phyloP scores from a whole-genome alignment of 2,797 vertebrate genomes.

The Sorex maritimensis region DNA sequence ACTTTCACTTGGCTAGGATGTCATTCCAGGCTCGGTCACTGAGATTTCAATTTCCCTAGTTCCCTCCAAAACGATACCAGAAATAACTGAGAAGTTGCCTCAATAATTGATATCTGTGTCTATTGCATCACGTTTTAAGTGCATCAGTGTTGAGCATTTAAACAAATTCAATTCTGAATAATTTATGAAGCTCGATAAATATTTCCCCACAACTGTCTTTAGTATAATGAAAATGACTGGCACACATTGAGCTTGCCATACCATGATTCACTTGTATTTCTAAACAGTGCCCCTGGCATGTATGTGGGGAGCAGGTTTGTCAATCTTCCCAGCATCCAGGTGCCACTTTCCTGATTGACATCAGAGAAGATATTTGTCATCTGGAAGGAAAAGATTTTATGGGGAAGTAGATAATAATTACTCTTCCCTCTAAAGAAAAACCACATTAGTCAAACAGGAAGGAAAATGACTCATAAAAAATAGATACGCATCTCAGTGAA shows the following conservation, averaged over 20 bases:
- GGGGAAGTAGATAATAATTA: slow-evolving; percentile 75
- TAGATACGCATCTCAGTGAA: slow-evolving; percentile 15
- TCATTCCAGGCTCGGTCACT: neutral
- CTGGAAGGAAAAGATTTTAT: slow-evolving; percentile 68
- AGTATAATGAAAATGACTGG: slow-evolving; percentile 55
- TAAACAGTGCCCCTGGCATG: neutral
- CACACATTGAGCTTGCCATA: neutral
- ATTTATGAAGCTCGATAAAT: slow-evolving; percentile 71
- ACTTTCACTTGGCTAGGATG: neutral
- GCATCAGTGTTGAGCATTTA: slow-evolving; percentile 37
- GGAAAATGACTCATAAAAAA: slow-evolving; percentile 76
- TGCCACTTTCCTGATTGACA: slow-evolving; percentile 80
- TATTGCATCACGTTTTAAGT: slow-evolving; percentile 57
- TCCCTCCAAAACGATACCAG: neutral
- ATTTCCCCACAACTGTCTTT: slow-evolving; percentile 53
- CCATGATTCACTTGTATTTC: slow-evolving; percentile 62
- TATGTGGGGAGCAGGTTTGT: slow-evolving; percentile 26
- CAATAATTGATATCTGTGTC: neutral
- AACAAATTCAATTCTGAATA: slow-evolving; percentile 65
- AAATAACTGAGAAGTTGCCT: slow-evolving; percentile 9
- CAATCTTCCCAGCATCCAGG: slow-evolving; percentile 48
- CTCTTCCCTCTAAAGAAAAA: slow-evolving; percentile 60
- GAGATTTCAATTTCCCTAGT: slow-evolving; percentile 26
- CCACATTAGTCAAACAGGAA: slow-evolving; percentile 66
- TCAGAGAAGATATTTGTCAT: slow-evolving; percentile 73